A percentile compares a stretch with the other conserved stretches of the same genome.
phyloP scores from a whole-genome alignment of 2,888 invertebrate species.

The Athrips mouffetella region DNA sequence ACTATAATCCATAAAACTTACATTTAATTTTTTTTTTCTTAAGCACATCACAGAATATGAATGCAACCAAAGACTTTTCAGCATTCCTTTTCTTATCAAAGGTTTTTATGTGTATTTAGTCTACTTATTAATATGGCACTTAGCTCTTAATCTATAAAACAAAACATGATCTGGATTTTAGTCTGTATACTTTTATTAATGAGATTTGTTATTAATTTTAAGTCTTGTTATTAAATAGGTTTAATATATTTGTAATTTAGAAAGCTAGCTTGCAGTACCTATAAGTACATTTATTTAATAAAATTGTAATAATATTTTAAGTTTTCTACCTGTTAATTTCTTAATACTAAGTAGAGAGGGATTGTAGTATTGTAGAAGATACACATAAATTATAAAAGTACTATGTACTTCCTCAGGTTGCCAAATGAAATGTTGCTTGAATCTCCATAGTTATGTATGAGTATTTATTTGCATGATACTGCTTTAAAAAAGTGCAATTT shows the following conservation, averaged over 20 bases:
- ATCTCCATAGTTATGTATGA: conserved; percentile 52
- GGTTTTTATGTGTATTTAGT: not conserved
- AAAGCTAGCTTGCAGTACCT: not conserved
- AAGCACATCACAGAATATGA: conserved; percentile 7
- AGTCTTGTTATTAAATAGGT: not conserved
- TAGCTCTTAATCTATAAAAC: not conserved
- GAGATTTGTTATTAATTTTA: not conserved
- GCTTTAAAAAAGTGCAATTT: conserved; percentile 71
- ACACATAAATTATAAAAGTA: no score
- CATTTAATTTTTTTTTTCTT: no score
- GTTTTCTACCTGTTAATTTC: no score
- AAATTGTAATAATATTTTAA: no score
- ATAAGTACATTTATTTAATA: not conserved
- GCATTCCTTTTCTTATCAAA: conserved; percentile 46
- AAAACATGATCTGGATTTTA: not conserved
- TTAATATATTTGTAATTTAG: conserved; percentile 10
- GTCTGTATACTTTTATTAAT: not conserved
- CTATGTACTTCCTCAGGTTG: conserved; percentile 45
- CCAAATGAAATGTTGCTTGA: conserved; percentile 54
- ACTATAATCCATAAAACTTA: no score
- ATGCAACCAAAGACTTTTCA: conserved; percentile 44
- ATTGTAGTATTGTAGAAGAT: no score
- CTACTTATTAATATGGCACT: not conserved
- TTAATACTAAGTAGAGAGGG: not conserved
- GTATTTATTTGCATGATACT: conserved; percentile 72